These are phyloP conservation scores for Athripsodes cinereus DNA, from an alignment of 2,888 invertebrate species.

Conservation along the genomic window DNA sequence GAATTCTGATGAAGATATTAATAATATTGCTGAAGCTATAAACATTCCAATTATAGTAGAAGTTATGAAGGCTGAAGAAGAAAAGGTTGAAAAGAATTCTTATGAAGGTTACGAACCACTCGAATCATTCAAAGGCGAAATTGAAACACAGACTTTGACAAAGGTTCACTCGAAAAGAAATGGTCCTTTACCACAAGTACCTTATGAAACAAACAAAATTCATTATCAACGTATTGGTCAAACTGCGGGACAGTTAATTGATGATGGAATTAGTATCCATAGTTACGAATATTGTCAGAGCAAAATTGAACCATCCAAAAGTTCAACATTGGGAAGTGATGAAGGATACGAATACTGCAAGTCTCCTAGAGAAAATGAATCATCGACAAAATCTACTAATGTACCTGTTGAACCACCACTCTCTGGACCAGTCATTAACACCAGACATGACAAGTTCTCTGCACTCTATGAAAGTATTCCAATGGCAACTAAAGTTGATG, in stretches of 20 bases:
- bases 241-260: constrained; percentile 47
- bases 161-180: constrained; percentile 36
- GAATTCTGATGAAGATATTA: constrained; percentile 45
- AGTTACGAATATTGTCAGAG: constrained; percentile 49
- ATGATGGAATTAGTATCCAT: constrained; percentile 46
- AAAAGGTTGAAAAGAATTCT: constrained; percentile 27
- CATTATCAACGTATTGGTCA: constrained; percentile 46
- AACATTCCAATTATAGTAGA: constrained; percentile 13
- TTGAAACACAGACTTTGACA: neutral
- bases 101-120: constrained; percentile 48
- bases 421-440: neutral
- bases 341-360: constrained; percentile 50
- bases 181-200: constrained; percentile 48
- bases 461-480: neutral
- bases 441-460: neutral
- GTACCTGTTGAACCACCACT: too few relatives aligned
- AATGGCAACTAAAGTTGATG: neutral
- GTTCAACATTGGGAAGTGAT: constrained; percentile 44
- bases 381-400: neutral
- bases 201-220: constrained; percentile 39
- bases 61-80: constrained; percentile 24
- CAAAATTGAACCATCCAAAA: constrained; percentile 40
- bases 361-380: constrained; percentile 31
- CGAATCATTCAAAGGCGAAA: constrained; percentile 34
- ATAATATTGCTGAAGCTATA: constrained; percentile 34